Conservation (phyloP, 2,113 vertebrate genomes). For the Connochaetes taurinus region DNA sequence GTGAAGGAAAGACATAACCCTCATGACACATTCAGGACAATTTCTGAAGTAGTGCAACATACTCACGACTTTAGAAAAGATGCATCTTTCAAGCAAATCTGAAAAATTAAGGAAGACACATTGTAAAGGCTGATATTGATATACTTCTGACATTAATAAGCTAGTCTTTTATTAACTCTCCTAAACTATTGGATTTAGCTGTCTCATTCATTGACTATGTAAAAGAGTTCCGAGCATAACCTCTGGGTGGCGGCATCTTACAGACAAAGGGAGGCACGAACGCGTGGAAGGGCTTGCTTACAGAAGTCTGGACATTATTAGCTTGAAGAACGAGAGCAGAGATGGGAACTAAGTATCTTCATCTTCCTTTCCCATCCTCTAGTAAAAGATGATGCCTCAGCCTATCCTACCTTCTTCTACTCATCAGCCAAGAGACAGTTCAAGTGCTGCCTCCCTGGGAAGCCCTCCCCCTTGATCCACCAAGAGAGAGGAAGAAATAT, state of each 20-base stretch:
- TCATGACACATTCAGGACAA: neutral
- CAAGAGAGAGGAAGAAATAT: neutral
- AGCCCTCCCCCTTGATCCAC: neutral
- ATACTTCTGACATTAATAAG: neutral
- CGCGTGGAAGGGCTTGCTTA: neutral
- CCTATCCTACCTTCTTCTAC: neutral
- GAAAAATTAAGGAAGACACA: slow-evolving; percentile 64
- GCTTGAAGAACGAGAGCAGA: neutral
- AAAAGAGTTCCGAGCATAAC: neutral
- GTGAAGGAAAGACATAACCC: neutral
- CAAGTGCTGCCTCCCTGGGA: neutral
- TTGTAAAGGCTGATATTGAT: neutral
- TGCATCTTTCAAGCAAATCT: slow-evolving; percentile 92
- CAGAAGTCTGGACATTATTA: neutral
- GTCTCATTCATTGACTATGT: neutral
- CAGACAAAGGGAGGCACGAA: neutral
- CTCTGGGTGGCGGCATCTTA: neutral
- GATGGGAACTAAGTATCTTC: neutral
- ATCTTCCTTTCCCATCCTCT: neutral
- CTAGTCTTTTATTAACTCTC: neutral
- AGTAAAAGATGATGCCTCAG: neutral
- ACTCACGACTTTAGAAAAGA: slow-evolving; percentile 87
- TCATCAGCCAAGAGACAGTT: neutral
- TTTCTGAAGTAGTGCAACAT: neutral
- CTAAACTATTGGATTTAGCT: neutral